Evolutionary conservation across 2,113 vertebrate species (phyloP).

Genomic region (Cyanoramphus novaezelandiae): DNA sequence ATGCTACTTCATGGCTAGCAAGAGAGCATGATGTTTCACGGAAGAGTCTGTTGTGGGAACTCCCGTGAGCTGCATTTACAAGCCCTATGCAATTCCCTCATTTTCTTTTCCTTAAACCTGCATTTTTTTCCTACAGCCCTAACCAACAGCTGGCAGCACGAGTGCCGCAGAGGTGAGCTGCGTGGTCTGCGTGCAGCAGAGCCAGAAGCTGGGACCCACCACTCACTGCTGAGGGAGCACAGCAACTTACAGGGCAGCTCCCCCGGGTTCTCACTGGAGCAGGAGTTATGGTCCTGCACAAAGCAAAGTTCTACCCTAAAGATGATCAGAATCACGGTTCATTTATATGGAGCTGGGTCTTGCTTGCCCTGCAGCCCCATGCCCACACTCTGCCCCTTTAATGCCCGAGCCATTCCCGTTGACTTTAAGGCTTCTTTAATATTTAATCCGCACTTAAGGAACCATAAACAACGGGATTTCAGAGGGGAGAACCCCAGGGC

Average conservation of each 20-base stretch:
- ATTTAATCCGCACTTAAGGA: neutral
- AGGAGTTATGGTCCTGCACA: neutral
- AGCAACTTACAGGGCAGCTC: neutral
- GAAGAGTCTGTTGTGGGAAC: neutral
- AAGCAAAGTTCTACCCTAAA: neutral
- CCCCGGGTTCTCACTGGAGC: neutral
- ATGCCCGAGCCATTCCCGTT: neutral
- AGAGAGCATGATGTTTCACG: neutral
- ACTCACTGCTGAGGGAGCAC: neutral
- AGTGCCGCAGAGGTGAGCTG: neutral
- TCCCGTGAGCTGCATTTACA: neutral
- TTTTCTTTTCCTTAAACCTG: neutral
- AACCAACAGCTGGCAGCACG: neutral
- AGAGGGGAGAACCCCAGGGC: neutral
- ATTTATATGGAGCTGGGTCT: neutral
- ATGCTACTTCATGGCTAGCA: neutral
- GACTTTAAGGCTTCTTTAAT: neutral
- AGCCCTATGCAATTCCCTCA: neutral
- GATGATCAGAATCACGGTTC: fast-evolving
- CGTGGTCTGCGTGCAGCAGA: fast-evolving
- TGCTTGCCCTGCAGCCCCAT: neutral
- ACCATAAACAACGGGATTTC: neutral
- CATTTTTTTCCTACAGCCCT: neutral
- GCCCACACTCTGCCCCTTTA: fast-evolving
- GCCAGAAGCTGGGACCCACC: neutral